phyloP scores from a whole-genome alignment of 2,888 invertebrate genomes.

The Crossocerus cetratus region DNA sequence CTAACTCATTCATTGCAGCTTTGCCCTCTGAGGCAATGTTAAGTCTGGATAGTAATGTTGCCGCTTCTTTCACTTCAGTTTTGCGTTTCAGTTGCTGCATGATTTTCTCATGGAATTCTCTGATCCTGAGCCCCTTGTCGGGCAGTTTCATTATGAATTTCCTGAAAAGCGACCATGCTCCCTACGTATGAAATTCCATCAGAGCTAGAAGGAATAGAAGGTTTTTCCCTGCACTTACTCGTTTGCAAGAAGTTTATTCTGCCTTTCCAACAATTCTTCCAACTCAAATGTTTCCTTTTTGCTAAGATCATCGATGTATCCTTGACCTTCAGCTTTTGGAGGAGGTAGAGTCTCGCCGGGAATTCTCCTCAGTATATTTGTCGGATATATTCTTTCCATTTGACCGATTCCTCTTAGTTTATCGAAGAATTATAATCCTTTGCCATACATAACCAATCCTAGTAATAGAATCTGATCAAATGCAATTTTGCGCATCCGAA shows the following conservation, averaged over 20 bases:
- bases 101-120: constrained; percentile 78
- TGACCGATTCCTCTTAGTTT: too few relatives aligned
- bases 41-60: constrained; percentile 78
- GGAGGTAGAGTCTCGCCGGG: constrained; percentile 78
- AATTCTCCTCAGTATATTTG: constrained; percentile 72
- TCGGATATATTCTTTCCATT: constrained; percentile 49
- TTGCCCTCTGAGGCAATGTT: constrained; percentile 77
- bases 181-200: too few relatives aligned
- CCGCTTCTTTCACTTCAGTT: constrained; percentile 79
- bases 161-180: constrained; percentile 69
- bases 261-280: constrained; percentile 79
- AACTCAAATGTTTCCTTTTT: constrained; percentile 78
- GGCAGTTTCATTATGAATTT: constrained; percentile 79
- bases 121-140: constrained; percentile 81
- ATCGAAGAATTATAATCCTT: too few relatives aligned
- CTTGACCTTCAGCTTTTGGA: constrained; percentile 79
- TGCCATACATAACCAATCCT: too few relatives aligned
- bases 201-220: not conserved
- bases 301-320: constrained; percentile 78
- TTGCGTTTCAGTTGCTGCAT: constrained; percentile 77
- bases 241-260: constrained; percentile 78
- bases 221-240: constrained; percentile 65
- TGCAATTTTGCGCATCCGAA: too few relatives aligned
- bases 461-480: too few relatives aligned
- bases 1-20: constrained; percentile 79